Base-by-base conservation (phyloP, 2,888 invertebrate species). In the Dasypogon diadema region DNA sequence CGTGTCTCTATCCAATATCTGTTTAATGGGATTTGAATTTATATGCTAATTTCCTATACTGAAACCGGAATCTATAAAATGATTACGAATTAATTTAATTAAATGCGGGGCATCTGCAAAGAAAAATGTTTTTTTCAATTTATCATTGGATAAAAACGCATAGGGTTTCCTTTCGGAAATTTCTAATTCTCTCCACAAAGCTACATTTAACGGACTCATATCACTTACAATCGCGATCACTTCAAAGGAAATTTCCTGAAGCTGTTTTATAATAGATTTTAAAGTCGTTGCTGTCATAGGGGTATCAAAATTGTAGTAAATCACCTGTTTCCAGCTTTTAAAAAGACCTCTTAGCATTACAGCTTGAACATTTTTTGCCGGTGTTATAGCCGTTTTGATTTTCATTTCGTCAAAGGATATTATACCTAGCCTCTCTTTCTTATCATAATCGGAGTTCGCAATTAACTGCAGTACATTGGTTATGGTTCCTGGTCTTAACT, bases 321-420 rank as follows among this genome's bases (percentile, higher is more conserved):
- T 26, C 1, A 56, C 26, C 24, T 55, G 55, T n/a, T 55, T 55
- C 55, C 22, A 55, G 18, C 6, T 22, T 24, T 21, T 55, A 22
- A 24, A 22, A 24, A 55, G 55, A 6, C 24, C 24, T 10, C 55
- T 21, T 10, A 55, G 5, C 55, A 55, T 55, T 18, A 24, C 55
- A 21, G 24, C 55, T 55, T 5, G 55, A 51, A 51, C 51, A 1
- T 16, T 8, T 51, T 16, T 51, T 16, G 5, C 8, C 18, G 51
- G n/a, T 8, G 14, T 51, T 18, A 16, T 2, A 51, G 51, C 18
- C 8, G 16, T 24, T 5, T 21, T 18, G 6, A 22, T 24, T n/a
- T 55, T 55, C 55, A 55, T 55, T 55, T 55, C 55, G 12, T 55
- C 55, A 55, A 55, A 55, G 10, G 22, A 24, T 8, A 55, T 10